A percentile compares a stretch with the other conserved stretches of the same genome.
phyloP scores from a whole-genome alignment of 2,888 invertebrate genomes.

The Notodromas monacha region DNA sequence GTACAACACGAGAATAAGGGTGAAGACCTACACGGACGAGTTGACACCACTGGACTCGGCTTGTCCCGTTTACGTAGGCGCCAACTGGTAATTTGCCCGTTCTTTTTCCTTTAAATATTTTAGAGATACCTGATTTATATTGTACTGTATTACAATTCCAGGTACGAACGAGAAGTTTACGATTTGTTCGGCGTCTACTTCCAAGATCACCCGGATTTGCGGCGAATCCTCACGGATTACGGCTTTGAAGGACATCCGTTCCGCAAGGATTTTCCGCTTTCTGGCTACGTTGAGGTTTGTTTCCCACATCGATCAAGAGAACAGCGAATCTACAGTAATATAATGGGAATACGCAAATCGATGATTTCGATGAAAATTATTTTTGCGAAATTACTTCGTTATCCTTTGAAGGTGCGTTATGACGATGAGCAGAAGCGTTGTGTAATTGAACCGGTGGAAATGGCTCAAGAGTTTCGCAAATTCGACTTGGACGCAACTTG shows the following conservation, averaged over 20 bases:
- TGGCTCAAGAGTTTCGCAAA: slow-evolving; percentile 86
- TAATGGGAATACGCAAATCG: too few species aligned
- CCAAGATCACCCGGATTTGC: slow-evolving; percentile 78
- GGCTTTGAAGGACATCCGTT: slow-evolving; percentile 98
- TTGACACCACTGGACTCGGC: slow-evolving; percentile 63
- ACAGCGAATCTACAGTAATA: too few species aligned
- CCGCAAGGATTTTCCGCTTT: slow-evolving; percentile 83
- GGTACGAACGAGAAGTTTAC: slow-evolving; percentile 78
- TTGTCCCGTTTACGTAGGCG: slow-evolving; percentile 44
- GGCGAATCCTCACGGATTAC: slow-evolving; percentile 89
- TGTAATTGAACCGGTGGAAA: slow-evolving; percentile 76
- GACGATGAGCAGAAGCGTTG: slow-evolving; percentile 90
- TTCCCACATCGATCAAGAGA: slow-evolving; percentile 1
- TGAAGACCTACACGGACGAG: slow-evolving; percentile 95
- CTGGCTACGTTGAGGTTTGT: slow-evolving; percentile 61
- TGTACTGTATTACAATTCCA: too few species aligned
- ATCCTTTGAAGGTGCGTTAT: slow-evolving; percentile 40
- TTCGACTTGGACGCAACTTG: slow-evolving; percentile 90
- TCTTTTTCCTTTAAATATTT: too few species aligned
- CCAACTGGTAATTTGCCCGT: too few species aligned
- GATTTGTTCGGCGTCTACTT: slow-evolving; percentile 98
- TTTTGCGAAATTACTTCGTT: slow-evolving; percentile 6
- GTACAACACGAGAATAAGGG: slow-evolving; percentile 65
- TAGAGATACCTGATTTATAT: too few species aligned
- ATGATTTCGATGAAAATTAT: too few species aligned